Percentiles rank a stretch among this genome's conserved stretches.
phyloP scores from a whole-genome alignment of 2,113 vertebrate species.

The Rostratula benghalensis region DNA sequence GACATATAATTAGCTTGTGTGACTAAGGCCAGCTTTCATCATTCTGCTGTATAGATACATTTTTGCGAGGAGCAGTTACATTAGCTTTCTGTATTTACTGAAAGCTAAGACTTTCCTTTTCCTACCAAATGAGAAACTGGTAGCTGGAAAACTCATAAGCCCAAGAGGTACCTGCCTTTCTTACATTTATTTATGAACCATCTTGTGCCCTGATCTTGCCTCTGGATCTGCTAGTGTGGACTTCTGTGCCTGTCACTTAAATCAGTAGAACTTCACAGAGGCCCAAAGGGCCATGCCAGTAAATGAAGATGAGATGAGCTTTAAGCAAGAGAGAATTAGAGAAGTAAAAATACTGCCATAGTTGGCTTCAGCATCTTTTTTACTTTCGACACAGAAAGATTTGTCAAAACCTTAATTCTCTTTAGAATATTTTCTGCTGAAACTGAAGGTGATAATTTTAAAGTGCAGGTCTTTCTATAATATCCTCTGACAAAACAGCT shows the following conservation, averaged over 20 bases:
- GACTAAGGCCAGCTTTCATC: background rate
- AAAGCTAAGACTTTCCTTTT: background rate
- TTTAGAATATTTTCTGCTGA: background rate
- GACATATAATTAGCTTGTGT: background rate
- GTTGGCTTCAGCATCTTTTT: background rate
- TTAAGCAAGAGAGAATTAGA: background rate
- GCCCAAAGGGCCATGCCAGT: background rate
- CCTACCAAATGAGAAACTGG: background rate
- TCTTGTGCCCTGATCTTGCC: constrained; percentile 16
- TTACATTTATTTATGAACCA: constrained; percentile 35
- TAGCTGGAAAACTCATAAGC: background rate
- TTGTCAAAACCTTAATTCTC: background rate
- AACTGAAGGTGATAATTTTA: background rate
- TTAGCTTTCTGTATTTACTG: background rate
- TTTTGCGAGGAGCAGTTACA: fast-evolving
- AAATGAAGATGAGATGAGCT: background rate
- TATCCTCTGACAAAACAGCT: background rate
- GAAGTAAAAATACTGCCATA: background rate
- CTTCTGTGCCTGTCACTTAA: constrained; percentile 16
- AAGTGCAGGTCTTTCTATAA: background rate
- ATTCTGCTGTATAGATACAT: background rate
- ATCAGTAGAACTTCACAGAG: background rate
- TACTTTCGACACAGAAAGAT: background rate
- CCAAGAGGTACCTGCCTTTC: background rate
- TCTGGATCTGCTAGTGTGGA: background rate